Percentiles rank a stretch among this genome's conserved stretches.
phyloP scores from a whole-genome alignment of 2,888 invertebrate genomes.

The Amphimallon solstitiale region DNA sequence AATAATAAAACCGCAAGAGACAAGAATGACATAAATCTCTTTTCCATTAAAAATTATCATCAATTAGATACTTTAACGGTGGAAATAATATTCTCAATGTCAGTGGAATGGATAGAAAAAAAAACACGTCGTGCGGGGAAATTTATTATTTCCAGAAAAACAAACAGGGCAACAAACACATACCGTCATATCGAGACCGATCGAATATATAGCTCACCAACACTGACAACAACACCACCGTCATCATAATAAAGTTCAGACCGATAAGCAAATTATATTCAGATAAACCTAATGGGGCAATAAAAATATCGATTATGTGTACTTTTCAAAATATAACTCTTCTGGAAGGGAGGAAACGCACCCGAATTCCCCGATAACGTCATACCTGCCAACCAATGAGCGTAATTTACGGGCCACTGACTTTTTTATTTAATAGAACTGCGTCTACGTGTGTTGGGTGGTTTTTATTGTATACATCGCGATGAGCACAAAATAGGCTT shows the following conservation, averaged over 20 bases:
- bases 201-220: constrained; percentile 7
- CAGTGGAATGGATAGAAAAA: too few relatives aligned
- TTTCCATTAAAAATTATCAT: too few relatives aligned
- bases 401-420: background rate
- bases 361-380: constrained; percentile 1
- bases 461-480: background rate
- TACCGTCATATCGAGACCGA: background rate
- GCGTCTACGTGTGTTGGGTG: background rate
- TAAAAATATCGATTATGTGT: constrained; percentile 37
- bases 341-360: background rate
- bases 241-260: constrained; percentile 26
- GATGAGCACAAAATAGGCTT: too few relatives aligned
- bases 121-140: background rate
- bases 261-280: constrained; percentile 34
- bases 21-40: too few relatives aligned
- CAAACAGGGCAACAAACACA: background rate
- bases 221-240: constrained; percentile 3
- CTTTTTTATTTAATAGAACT: background rate
- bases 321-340: constrained; percentile 18
- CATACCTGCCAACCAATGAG: background rate
- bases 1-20: too few relatives aligned
- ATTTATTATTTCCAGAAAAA: constrained; percentile 20
- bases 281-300: constrained; percentile 37
- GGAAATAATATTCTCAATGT: too few relatives aligned
- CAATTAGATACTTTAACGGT: too few relatives aligned